A percentile compares a stretch with the other conserved stretches of the same genome.
phyloP scores from a whole-genome alignment of 2,113 vertebrate species.

The Stigmatopora argus region DNA sequence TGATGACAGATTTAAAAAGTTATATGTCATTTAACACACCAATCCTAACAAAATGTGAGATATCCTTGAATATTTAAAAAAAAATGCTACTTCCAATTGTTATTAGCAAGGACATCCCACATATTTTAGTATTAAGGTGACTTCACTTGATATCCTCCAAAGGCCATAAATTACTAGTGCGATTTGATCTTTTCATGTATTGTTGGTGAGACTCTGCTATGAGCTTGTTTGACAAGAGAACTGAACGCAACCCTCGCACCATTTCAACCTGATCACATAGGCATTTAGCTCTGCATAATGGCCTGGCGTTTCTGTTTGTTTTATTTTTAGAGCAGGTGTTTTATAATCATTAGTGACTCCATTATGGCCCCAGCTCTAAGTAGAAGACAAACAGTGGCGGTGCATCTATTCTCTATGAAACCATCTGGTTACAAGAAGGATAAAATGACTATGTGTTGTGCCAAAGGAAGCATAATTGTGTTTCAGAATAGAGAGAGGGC shows the following conservation, averaged over 20 bases:
- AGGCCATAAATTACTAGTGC: no score
- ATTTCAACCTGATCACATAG: conserved; percentile 67
- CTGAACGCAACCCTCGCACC: conserved; percentile 43
- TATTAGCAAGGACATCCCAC: no score
- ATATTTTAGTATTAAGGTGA: no score
- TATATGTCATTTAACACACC: no score
- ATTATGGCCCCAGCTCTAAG: conserved; percentile 62
- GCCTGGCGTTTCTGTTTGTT: conserved; percentile 68
- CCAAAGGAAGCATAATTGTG: conserved; percentile 63
- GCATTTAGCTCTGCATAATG: conserved; percentile 65
- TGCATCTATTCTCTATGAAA: conserved; percentile 64
- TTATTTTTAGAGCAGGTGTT: conserved; percentile 78
- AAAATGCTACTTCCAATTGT: no score
- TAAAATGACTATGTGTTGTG: conserved; percentile 64
- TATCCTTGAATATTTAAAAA: no score
- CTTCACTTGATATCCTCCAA: no score
- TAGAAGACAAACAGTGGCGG: conserved; percentile 70
- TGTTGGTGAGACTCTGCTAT: conserved; percentile 51
- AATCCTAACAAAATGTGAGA: no score
- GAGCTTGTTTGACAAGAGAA: conserved; percentile 54
- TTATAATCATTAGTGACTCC: conserved; percentile 70
- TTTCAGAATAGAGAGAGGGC: conserved; percentile 52
- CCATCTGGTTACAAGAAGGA: conserved; percentile 70
- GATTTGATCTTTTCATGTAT: background rate
- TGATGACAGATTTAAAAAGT: no score